Evolutionary conservation across 2,888 invertebrate species (phyloP), one percentile per base, ranked within the genome.

Genomic region (Rhagonycha lutea): DNA sequence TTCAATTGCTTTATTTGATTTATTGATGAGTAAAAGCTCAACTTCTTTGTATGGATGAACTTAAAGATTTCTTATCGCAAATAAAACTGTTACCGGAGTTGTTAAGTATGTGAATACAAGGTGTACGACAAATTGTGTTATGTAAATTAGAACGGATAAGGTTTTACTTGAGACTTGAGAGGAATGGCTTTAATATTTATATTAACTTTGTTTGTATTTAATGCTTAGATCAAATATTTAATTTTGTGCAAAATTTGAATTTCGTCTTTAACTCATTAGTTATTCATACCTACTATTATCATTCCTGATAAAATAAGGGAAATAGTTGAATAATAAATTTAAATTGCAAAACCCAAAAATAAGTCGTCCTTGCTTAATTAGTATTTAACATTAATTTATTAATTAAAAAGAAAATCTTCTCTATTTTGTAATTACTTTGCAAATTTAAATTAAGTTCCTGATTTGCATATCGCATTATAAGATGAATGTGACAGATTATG

Each of bases 141-240:
- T 80, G 79, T 80, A 79, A 80, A 80, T 80, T 79, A 75, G 78
- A 78, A 80, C 77, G 80, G 78, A 73, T 75, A 70, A 78, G 77
- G 79, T 77, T 80, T 80, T 77, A 80, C 73, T 73, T 72, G 73
- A 77, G 75, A 80, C 73, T 73, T 72, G 73, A 77, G 75, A 75
- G 71, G 76, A 74, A 70, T 78, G 74, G 67, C n/a, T 47, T 12
- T 47, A 47, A 47, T 47, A 47, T 47, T 47, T 47, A 47, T 47
- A 47, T n/a, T n/a, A 47, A 47, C n/a, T n/a, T 47, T n/a, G 47
- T n/a, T 7, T 47, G 12, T 32, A 12, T 4, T 32, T 12, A 12
- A 32, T 32, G 12, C 5, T 12, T 32, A 2, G 12, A 0, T 12
- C 4, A 32, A 32, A n/a, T 47, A 47, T 47, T 47, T 47, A 47